Conservation (phyloP, 2,888 invertebrate species). For the Mythimna lalbum region DNA sequence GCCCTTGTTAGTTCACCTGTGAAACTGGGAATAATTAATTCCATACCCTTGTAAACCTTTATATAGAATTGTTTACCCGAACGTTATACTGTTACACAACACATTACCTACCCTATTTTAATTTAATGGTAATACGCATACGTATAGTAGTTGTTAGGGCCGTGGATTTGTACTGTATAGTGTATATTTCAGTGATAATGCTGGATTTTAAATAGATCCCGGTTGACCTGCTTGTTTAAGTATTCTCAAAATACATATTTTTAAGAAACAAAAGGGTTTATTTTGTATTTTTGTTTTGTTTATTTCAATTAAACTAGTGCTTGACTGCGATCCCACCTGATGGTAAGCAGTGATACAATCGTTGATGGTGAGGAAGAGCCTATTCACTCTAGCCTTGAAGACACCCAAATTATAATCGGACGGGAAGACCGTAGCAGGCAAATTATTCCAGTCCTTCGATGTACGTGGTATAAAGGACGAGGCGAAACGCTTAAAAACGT, state of each 20-base stretch:
- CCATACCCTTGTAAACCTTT: slow-evolving; percentile 67
- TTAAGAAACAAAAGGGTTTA: neutral
- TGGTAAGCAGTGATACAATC: too few species aligned
- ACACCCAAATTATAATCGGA: too few species aligned
- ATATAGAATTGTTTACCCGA: slow-evolving; percentile 65
- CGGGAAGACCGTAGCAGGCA: too few species aligned
- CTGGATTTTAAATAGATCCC: slow-evolving; percentile 24
- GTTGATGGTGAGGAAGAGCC: too few species aligned
- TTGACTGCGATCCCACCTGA: too few species aligned
- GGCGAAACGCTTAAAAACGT: too few species aligned
- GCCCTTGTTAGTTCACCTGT: slow-evolving; percentile 76
- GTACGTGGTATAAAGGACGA: too few species aligned
- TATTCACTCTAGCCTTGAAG: too few species aligned
- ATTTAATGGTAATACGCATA: slow-evolving; percentile 60
- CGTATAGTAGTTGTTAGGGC: slow-evolving; percentile 42
- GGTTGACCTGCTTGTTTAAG: slow-evolving; percentile 21
- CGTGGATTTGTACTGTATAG: slow-evolving; percentile 51
- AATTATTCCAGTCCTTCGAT: too few species aligned
- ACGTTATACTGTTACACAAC: slow-evolving; percentile 65
- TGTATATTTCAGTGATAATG: slow-evolving; percentile 33
- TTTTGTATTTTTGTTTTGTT: too few species aligned
- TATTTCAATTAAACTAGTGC: too few species aligned
- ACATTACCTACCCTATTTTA: slow-evolving; percentile 67
- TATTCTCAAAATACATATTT: neutral
- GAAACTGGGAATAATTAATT: slow-evolving; percentile 75